Evolutionary conservation across 2,888 invertebrate species (phyloP).

Genomic region (Tetragonisca angustula): DNA sequence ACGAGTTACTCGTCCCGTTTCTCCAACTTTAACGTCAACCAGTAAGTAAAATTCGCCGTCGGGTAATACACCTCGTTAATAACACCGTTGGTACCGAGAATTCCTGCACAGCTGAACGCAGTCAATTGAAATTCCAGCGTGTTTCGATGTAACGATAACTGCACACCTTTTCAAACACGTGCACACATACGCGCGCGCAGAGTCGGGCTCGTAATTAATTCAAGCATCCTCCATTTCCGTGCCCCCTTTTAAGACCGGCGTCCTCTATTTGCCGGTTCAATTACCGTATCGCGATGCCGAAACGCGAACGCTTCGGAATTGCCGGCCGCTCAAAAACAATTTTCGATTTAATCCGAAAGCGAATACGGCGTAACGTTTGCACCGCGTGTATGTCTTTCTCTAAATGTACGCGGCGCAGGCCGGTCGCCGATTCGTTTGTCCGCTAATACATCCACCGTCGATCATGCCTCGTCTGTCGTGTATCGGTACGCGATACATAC

Average conservation of each 20-base stretch:
- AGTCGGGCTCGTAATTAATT: constrained; percentile 5
- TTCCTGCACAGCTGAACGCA: constrained; percentile 4
- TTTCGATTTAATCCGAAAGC: not conserved
- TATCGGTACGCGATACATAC: too few species aligned
- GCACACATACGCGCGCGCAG: too few species aligned
- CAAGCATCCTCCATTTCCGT: not conserved
- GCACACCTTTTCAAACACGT: not conserved
- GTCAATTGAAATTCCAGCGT: constrained; percentile 22
- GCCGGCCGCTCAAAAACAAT: not conserved
- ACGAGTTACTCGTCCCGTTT: not conserved
- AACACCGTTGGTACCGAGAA: not conserved
- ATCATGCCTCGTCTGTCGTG: not conserved
- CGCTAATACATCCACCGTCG: not conserved
- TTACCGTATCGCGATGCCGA: constrained; percentile 8
- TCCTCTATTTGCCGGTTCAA: constrained; percentile 12
- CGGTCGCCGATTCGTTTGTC: not conserved
- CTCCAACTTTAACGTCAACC: not conserved
- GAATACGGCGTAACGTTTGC: not conserved
- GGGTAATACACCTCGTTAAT: constrained; percentile 4
- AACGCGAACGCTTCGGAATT: not conserved
- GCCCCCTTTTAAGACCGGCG: not conserved
- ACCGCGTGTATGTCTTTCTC: not conserved
- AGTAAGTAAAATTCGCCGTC: not conserved
- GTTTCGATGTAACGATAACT: constrained; percentile 1
- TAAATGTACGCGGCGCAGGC: not conserved